Evolutionary conservation across 2,797 vertebrate species (phyloP).

Genomic region (Pantherophis alleghaniensis): DNA sequence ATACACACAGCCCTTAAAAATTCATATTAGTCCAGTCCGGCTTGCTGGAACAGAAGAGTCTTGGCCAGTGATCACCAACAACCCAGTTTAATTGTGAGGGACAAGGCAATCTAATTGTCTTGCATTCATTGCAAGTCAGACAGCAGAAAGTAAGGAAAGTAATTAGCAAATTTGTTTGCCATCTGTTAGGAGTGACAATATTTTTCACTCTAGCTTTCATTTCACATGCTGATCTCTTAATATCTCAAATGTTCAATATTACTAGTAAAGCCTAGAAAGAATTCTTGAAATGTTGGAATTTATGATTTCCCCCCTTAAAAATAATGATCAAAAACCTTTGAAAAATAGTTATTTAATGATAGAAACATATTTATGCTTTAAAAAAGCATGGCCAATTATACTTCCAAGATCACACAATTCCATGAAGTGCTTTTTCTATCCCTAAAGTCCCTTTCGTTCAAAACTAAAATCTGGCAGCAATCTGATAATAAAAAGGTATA

Average conservation of each 20-base stretch:
- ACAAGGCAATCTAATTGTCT: background rate
- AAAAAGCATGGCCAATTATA: background rate
- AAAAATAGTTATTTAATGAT: background rate
- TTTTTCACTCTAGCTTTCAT: background rate
- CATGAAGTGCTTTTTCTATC: background rate
- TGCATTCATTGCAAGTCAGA: background rate
- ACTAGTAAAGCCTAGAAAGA: background rate
- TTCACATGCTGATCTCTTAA: background rate
- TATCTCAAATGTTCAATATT: background rate
- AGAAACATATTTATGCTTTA: background rate
- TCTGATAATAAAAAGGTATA: background rate
- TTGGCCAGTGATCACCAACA: background rate
- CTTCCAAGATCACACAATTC: background rate
- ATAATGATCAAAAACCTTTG: background rate
- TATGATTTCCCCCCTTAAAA: background rate
- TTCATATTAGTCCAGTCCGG: no score
- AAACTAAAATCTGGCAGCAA: background rate
- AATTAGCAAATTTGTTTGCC: background rate
- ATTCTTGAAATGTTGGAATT: background rate
- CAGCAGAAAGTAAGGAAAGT: background rate
- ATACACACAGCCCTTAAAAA: no score
- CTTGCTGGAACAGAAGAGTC: no score
- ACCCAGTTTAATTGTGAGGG: background rate
- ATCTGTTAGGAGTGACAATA: background rate
- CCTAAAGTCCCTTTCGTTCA: background rate